A percentile compares a stretch with the other conserved stretches of the same genome.
Conservation (phyloP, 2,113 vertebrate species). For the Cricetomys ansorgei region DNA sequence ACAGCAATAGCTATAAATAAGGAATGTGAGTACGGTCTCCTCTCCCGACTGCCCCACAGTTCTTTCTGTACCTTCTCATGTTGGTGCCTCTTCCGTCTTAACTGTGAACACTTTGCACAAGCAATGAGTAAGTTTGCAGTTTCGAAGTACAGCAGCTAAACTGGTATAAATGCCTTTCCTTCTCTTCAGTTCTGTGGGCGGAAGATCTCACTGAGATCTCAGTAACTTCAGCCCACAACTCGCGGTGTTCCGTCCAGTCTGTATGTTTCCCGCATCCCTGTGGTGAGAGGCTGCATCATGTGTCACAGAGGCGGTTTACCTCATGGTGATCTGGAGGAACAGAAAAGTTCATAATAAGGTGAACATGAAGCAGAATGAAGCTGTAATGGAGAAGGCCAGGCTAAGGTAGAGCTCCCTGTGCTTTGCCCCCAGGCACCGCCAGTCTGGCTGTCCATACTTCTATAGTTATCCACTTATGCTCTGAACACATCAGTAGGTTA, state of each 20-base stretch:
- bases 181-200: background rate
- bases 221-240: background rate
- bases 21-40: background rate
- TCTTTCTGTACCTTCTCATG: background rate
- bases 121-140: background rate
- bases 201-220: background rate
- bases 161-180: background rate
- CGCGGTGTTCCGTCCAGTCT: too few species aligned
- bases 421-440: too few species aligned
- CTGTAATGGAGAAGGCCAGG: background rate
- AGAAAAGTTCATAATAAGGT: background rate
- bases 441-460: background rate
- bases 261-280: too few species aligned
- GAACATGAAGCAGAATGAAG: background rate
- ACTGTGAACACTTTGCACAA: background rate
- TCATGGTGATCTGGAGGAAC: background rate
- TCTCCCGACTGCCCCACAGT: background rate
- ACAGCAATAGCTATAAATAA: background rate
- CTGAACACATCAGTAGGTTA: background rate
- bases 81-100: background rate
- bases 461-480: background rate
- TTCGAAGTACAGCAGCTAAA: background rate
- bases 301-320: background rate
- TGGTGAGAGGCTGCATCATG: background rate
- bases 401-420: background rate